Percentiles rank a stretch among this genome's conserved stretches.
phyloP scores from a whole-genome alignment of 1,140 invertebrate species.

The Drosophila pallidifrons region DNA sequence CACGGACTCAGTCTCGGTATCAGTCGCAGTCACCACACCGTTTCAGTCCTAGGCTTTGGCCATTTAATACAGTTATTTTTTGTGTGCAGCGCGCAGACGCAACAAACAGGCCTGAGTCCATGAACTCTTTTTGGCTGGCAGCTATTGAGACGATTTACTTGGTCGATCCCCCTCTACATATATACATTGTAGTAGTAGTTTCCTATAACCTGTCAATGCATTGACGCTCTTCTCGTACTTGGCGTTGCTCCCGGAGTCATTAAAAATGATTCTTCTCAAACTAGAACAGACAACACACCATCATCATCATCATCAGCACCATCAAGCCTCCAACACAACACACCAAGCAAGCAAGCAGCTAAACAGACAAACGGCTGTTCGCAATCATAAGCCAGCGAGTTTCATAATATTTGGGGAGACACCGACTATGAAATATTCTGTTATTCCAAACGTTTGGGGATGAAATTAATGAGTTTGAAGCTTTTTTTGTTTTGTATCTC shows the following conservation, averaged over 20 bases:
- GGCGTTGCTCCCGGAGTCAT: conserved; percentile 62
- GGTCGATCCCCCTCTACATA: conserved; percentile 19
- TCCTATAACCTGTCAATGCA: conserved; percentile 36
- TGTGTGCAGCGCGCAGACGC: conserved; percentile 42
- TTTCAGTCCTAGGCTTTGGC: conserved; percentile 62
- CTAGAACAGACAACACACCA: conserved; percentile 65
- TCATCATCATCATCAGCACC: conserved; percentile 38
- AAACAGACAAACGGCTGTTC: conserved; percentile 50
- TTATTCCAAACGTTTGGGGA: background rate
- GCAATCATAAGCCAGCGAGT: conserved; percentile 42
- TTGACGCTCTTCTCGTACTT: conserved; percentile 41
- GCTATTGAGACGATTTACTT: conserved; percentile 58
- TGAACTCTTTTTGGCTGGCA: conserved; percentile 71
- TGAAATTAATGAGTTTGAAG: too few species aligned
- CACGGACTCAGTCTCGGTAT: conserved; percentile 38
- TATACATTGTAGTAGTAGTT: conserved; percentile 1
- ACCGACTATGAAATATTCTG: conserved; percentile 27
- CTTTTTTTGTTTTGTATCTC: too few species aligned
- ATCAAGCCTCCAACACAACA: background rate
- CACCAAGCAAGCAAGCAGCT: background rate
- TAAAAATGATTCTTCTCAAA: conserved; percentile 79
- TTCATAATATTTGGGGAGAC: background rate
- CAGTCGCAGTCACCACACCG: conserved; percentile 12
- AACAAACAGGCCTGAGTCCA: conserved; percentile 28
- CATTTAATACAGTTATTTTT: conserved; percentile 83